phyloP scores from a whole-genome alignment of 2,113 vertebrate species.

The Steatornis caripensis region DNA sequence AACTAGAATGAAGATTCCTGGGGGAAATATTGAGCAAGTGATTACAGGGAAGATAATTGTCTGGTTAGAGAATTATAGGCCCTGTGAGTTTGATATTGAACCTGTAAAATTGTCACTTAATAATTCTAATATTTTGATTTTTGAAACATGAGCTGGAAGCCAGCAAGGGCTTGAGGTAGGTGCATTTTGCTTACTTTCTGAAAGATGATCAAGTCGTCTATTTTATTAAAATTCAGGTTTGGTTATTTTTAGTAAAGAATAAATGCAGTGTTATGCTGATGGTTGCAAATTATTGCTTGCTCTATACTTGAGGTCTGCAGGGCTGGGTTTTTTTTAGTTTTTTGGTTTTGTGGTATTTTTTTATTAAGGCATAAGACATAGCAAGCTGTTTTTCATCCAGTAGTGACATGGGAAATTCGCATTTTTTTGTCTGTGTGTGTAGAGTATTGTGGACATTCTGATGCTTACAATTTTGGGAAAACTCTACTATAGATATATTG shows the following conservation, averaged over 20 bases:
- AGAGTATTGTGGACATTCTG: not conserved
- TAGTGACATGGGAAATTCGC: not conserved
- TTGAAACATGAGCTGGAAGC: not conserved
- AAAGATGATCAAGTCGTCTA: not conserved
- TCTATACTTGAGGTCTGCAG: not conserved
- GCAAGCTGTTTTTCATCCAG: not conserved
- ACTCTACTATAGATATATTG: not conserved
- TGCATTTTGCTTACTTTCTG: not conserved
- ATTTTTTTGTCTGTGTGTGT: not conserved
- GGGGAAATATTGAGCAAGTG: slow-evolving; percentile 65
- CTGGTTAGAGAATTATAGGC: slow-evolving; percentile 69
- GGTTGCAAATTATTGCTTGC: not conserved
- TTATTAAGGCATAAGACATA: not conserved
- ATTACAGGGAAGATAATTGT: slow-evolving; percentile 69
- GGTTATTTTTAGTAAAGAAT: not conserved
- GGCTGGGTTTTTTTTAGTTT: too few relatives aligned
- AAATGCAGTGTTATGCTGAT: not conserved
- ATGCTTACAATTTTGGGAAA: not conserved
- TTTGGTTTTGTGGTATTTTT: not conserved
- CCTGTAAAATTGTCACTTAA: slow-evolving; percentile 49
- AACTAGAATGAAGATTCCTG: slow-evolving; percentile 68
- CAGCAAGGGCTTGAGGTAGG: not conserved
- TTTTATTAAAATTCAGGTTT: not conserved
- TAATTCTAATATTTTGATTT: slow-evolving; percentile 33
- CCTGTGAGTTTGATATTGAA: slow-evolving; percentile 53